Percentiles rank a stretch among this genome's conserved stretches.
Conservation (phyloP, 2,797 vertebrate genomes). For the Orientallactaga sibirica region DNA sequence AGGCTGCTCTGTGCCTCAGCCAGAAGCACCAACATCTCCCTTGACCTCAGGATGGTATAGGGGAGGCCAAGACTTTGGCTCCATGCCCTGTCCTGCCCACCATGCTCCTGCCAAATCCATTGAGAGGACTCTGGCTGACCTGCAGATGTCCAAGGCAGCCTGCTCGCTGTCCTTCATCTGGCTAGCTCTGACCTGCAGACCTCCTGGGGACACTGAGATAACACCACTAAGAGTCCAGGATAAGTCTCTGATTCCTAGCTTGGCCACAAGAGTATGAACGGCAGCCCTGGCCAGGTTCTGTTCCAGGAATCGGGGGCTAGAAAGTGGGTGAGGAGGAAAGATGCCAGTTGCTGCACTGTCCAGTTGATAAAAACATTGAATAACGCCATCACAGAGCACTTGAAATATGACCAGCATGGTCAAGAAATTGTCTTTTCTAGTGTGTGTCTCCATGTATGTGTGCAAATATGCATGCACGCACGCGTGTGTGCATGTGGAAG, state of each 20-base stretch:
- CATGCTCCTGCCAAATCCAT: neutral
- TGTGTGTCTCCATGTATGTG: too few relatives aligned
- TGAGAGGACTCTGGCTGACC: neutral
- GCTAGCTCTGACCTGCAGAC: neutral
- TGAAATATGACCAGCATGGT: accelerated
- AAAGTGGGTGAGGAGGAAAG: accelerated
- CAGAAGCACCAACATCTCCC: neutral
- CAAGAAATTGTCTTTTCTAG: neutral
- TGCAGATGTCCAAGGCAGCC: too few relatives aligned
- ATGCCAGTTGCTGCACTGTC: too few relatives aligned
- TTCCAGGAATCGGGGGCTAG: accelerated
- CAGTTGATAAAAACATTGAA: neutral
- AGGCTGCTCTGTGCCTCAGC: neutral
- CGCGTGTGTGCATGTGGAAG: too few relatives aligned
- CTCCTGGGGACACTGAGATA: neutral
- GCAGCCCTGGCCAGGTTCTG: neutral
- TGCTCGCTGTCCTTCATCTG: neutral
- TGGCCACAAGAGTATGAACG: neutral
- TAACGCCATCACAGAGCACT: neutral
- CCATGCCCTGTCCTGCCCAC: neutral
- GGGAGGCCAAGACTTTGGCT: neutral
- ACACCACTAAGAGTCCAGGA: accelerated
- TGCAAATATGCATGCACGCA: too few relatives aligned
- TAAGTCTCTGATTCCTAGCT: neutral
- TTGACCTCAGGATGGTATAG: neutral